Base-by-base conservation (phyloP, 92 coral and sea anemone species). In the Heteractis magnifica region DNA sequence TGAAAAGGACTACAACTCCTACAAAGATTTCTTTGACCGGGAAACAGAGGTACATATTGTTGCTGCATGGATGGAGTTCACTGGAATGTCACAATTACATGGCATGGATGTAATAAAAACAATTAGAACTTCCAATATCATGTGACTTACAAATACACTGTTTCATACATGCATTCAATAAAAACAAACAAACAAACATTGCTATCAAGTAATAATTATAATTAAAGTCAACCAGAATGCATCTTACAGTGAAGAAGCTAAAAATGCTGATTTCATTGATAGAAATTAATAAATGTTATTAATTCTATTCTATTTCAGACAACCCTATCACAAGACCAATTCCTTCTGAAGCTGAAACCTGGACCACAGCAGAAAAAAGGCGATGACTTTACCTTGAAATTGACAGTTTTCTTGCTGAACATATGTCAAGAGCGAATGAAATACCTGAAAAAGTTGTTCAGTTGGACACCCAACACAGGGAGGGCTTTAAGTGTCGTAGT, bases 21-120 rank as follows among this genome's bases (percentile, higher is more conserved):
- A 60, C 52, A 79, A 90, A 49, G 90, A 87, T 52, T 90, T 90
- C 21, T 83, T 83, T 49, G 84, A 87, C 79, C 19, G 84, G 12
- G 84, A 87, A 34, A 34, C 44, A 34, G 89, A 89, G 73, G 89
- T 80, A 62, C 93, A 87, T 77, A 50, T 87, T 51, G 51, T 90
- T 73, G 93, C 90, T 20, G 16, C 53, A 18, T 90, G 91, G 93
- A 83, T 90, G 91, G 44, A 34, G 10, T 87, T 90, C 70, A 70
- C 86, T 72, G 90, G 90, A 53, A 90, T 90, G 84, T 26, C 55
- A 20, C 50, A 50, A 59, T 7, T 80, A 18, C 81, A 75, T 52
- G 85, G 81, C 55, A 78, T 34, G 44, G 44, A 34, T 34, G 44
- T 34, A 34, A 34, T 34, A 34, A 34, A 34, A n/a, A 8, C 7